Conservation (phyloP, 2,797 vertebrate genomes). For the Percopsis omiscomaycus region DNA sequence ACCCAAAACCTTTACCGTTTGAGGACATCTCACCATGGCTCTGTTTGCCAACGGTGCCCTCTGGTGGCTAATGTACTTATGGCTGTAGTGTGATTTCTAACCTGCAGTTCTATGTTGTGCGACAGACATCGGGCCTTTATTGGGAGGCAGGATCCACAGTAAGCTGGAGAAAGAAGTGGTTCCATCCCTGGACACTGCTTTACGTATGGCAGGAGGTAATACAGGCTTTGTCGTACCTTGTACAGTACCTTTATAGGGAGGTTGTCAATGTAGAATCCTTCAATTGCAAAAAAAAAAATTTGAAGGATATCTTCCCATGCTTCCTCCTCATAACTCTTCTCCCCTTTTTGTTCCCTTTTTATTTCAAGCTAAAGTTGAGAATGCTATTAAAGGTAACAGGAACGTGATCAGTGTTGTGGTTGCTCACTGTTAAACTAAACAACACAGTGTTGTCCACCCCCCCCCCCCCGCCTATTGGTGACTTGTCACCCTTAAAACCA, state of each 20-base stretch:
- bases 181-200: slow-evolving; percentile 84
- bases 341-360: slow-evolving; percentile 51
- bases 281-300: neutral
- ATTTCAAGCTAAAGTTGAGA: slow-evolving; percentile 86
- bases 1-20: slow-evolving; percentile 10
- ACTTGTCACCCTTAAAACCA: too few species aligned
- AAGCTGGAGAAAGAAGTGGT: slow-evolving; percentile 84
- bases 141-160: slow-evolving; percentile 84
- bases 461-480: too few species aligned
- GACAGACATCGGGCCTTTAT: slow-evolving; percentile 84
- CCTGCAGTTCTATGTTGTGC: slow-evolving; percentile 11
- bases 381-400: slow-evolving; percentile 85
- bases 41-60: neutral
- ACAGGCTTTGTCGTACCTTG: neutral
- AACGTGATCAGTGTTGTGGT: slow-evolving; percentile 51
- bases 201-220: slow-evolving; percentile 88
- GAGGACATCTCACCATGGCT: neutral
- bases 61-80: neutral
- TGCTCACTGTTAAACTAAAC: neutral
- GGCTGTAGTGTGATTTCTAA: neutral
- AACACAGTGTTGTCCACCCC: too few species aligned
- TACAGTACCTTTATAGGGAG: neutral
- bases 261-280: slow-evolving; percentile 1
- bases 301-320: neutral
- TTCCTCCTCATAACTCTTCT: slow-evolving; percentile 19